These are phyloP conservation scores for Poeciliopsis paucimaculata DNA, from an alignment of 2,797 vertebrate species.

Conservation along the genomic window DNA sequence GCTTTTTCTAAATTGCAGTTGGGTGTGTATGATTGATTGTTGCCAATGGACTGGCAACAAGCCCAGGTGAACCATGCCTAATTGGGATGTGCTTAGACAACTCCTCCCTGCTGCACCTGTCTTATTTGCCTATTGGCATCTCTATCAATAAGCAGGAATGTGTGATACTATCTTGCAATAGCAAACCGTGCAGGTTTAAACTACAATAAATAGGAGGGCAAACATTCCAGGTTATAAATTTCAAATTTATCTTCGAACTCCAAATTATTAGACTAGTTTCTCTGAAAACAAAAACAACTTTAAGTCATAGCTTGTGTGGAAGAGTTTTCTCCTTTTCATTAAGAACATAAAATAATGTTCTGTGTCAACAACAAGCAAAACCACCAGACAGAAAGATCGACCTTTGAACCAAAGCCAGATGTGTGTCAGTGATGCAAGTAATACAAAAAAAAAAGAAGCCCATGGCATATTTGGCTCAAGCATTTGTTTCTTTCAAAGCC, in stretches of 20 bases:
- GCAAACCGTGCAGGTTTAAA: background rate
- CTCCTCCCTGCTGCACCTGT: background rate
- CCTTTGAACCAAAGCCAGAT: background rate
- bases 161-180: background rate
- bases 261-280: background rate
- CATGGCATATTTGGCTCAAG: background rate
- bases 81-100: background rate
- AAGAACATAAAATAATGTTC: background rate
- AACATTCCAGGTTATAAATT: background rate
- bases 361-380: background rate
- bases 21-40: background rate
- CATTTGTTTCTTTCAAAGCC: too few relatives aligned
- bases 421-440: background rate
- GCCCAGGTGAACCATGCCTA: background rate
- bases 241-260: background rate
- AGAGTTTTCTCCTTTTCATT: background rate
- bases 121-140: constrained; percentile 1
- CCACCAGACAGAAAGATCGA: background rate
- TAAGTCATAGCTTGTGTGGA: background rate
- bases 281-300: background rate
- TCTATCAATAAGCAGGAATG: background rate
- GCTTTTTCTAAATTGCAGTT: background rate
- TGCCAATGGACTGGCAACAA: background rate
- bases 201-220: too few relatives aligned
- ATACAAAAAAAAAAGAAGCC: background rate